phyloP scores from a whole-genome alignment of 2,888 invertebrate genomes.

The Tortrix viridana region DNA sequence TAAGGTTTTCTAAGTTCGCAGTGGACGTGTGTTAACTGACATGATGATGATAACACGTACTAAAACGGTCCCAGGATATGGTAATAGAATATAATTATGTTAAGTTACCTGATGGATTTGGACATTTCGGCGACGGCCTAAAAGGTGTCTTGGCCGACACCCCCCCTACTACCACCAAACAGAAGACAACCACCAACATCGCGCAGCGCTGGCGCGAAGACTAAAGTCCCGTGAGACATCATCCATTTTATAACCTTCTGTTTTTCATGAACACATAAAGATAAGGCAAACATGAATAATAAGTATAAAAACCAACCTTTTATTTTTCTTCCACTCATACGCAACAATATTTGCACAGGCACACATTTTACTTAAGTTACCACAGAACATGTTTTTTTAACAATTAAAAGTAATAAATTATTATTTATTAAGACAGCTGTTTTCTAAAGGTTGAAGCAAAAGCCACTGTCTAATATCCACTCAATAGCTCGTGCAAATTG shows the following conservation, averaged over 20 bases:
- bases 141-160: conserved; percentile 15
- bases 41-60: no score
- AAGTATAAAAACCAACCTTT: conserved; percentile 15
- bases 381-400: not conserved
- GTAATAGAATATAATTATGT: not conserved
- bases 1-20: no score
- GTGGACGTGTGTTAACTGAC: no score
- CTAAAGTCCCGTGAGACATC: not conserved
- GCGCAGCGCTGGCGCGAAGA: conserved; percentile 6
- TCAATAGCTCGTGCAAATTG: no score
- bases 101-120: conserved; percentile 10
- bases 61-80: not conserved
- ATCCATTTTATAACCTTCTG: conserved; percentile 29
- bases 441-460: not conserved
- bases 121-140: not conserved
- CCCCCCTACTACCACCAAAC: conserved; percentile 7
- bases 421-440: conserved; percentile 12
- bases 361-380: not conserved
- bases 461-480: no score
- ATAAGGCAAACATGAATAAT: conserved; percentile 15
- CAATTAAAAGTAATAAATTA: conserved; percentile 13
- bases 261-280: conserved; percentile 27
- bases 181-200: conserved; percentile 19
- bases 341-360: conserved; percentile 16
- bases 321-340: conserved; percentile 14